phyloP scores from a whole-genome alignment of 2,797 vertebrate genomes.

The Girardinus metallicus region DNA sequence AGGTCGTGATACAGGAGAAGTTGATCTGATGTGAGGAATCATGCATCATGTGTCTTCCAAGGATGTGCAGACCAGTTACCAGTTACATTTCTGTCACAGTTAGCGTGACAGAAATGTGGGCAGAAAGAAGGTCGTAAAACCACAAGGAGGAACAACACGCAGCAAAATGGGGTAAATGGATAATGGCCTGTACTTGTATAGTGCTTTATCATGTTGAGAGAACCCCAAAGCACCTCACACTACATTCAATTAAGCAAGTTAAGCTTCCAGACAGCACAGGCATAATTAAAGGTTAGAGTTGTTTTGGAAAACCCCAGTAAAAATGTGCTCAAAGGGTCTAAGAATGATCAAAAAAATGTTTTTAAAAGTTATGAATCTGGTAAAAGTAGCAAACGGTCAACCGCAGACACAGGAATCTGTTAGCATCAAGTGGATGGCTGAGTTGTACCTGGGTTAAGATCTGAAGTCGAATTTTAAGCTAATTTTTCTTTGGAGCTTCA shows the following conservation, averaged over 20 bases:
- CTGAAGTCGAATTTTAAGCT: not conserved
- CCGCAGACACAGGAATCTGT: not conserved
- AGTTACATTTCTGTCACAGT: too few species aligned
- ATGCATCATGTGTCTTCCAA: not conserved
- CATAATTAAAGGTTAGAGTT: not conserved
- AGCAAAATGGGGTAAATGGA: not conserved
- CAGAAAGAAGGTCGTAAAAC: not conserved
- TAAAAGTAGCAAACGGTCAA: not conserved
- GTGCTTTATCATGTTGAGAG: too few species aligned
- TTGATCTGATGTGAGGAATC: not conserved
- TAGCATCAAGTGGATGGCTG: not conserved
- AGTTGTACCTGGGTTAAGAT: not conserved
- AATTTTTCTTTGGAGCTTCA: not conserved
- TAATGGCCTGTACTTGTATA: too few species aligned
- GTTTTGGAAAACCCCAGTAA: not conserved
- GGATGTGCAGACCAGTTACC: not conserved
- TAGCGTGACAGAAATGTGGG: not conserved
- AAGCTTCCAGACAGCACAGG: not conserved
- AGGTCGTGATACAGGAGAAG: not conserved
- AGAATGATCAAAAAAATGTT: not conserved
- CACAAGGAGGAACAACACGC: not conserved
- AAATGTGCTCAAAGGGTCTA: not conserved
- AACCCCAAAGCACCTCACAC: too few species aligned
- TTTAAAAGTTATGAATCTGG: not conserved
- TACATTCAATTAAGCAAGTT: not conserved